Conservation (phyloP, 2,797 vertebrate species). For the Poecile montanus region DNA sequence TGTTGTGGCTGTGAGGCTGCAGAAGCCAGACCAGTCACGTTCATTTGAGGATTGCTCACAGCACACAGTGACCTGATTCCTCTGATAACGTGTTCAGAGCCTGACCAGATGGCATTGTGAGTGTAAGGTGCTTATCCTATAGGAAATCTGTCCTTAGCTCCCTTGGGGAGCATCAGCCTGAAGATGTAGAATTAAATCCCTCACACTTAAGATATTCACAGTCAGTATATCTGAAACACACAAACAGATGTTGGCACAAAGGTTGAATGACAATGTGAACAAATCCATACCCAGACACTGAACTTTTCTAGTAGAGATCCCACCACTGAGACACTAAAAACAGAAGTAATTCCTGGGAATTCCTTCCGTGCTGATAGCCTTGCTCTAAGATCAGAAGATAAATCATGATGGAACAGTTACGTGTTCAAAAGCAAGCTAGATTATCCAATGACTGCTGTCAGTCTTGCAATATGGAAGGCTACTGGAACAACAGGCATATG, state of each 20-base stretch:
- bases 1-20: not conserved
- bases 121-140: conserved; percentile 81
- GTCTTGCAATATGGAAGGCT: not conserved
- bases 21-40: not conserved
- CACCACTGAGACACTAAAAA: not conserved
- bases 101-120: conserved; percentile 77
- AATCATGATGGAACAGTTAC: not conserved
- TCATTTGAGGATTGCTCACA: not conserved
- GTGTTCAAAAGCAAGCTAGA: not conserved
- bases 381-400: not conserved
- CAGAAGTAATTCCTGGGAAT: not conserved
- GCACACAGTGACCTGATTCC: conserved; percentile 75
- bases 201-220: not conserved
- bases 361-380: not conserved
- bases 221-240: not conserved
- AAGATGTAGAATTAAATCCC: not conserved
- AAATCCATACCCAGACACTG: not conserved
- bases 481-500: not conserved
- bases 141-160: conserved; percentile 81
- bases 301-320: not conserved
- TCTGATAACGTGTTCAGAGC: conserved; percentile 75
- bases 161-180: not conserved
- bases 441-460: not conserved
- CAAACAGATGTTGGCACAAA: not conserved
- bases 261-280: not conserved